Percentiles rank a stretch among this genome's conserved stretches.
phyloP scores from a whole-genome alignment of 2,797 vertebrate genomes.

The Etheostoma perlongum region DNA sequence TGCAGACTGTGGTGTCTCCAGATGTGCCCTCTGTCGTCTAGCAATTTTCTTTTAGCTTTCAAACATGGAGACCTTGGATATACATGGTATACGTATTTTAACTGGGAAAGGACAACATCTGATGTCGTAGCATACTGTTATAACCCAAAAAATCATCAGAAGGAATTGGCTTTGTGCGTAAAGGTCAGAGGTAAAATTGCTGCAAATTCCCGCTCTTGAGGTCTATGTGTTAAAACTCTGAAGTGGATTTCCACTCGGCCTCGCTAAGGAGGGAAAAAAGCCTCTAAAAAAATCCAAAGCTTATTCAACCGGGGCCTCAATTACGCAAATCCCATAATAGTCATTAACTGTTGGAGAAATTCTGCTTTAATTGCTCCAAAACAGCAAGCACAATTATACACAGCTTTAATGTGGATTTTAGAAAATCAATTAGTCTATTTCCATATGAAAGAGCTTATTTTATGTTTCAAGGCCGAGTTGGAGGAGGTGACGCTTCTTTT shows the following conservation, averaged over 20 bases:
- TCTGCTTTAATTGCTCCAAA: conserved; percentile 81
- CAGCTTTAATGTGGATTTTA: conserved; percentile 79
- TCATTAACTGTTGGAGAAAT: conserved; percentile 79
- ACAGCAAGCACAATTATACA: conserved; percentile 77
- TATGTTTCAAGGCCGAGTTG: conserved; percentile 55
- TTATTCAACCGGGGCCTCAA: conserved; percentile 77
- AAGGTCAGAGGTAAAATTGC: no score
- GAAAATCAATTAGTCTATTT: conserved; percentile 78
- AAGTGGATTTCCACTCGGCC: conserved; percentile 6
- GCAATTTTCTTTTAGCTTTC: no score
- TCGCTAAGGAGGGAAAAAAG: conserved; percentile 44
- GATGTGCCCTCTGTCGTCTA: no score
- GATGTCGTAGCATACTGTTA: background rate
- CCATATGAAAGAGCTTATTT: conserved; percentile 71
- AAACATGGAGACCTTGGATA: no score
- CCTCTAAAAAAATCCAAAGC: conserved; percentile 45
- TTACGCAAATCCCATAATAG: conserved; percentile 83
- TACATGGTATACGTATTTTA: no score
- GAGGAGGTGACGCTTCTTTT: conserved; percentile 44
- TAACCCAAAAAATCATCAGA: background rate
- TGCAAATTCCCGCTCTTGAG: background rate
- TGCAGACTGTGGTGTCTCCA: no score
- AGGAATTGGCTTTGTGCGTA: background rate
- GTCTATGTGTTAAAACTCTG: conserved; percentile 6
- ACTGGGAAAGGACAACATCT: background rate